Evolutionary conservation across 1,140 invertebrate genomes (phyloP).

Genomic region (Atta colombica): DNA sequence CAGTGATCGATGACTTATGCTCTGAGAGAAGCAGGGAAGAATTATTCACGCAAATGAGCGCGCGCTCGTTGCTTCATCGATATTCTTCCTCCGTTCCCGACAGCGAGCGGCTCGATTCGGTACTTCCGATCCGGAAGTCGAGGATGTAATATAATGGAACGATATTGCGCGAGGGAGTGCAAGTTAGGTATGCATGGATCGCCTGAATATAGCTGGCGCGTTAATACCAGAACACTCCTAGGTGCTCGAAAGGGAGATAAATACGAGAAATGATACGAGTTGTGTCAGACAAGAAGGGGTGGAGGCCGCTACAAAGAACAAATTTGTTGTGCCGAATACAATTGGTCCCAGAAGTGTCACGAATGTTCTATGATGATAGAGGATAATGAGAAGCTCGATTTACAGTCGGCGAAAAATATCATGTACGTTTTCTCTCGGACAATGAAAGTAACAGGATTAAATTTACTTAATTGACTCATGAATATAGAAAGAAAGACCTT

Average conservation of each 20-base stretch:
- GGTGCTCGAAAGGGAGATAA: slow-evolving; percentile 41
- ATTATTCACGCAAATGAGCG: slow-evolving; percentile 47
- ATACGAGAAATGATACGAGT: slow-evolving; percentile 57
- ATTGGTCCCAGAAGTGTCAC: slow-evolving; percentile 69
- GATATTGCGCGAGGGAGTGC: slow-evolving; percentile 47
- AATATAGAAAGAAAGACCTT: neutral
- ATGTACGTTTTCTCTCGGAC: neutral
- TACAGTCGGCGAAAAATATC: slow-evolving; percentile 55
- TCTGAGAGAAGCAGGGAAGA: neutral
- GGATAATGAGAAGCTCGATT: slow-evolving; percentile 59
- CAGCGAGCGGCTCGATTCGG: slow-evolving; percentile 37
- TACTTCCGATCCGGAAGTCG: slow-evolving; percentile 62
- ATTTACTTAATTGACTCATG: slow-evolving; percentile 15
- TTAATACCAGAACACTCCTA: slow-evolving; percentile 80
- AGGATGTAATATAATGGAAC: slow-evolving; percentile 57
- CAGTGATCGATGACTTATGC: slow-evolving; percentile 26
- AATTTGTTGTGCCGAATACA: slow-evolving; percentile 67
- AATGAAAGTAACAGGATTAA: slow-evolving; percentile 31
- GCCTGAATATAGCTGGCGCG: slow-evolving; percentile 79
- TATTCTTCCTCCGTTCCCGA: slow-evolving; percentile 48
- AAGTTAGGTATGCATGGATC: slow-evolving; percentile 81
- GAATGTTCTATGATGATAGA: slow-evolving; percentile 58
- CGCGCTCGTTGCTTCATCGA: slow-evolving; percentile 38
- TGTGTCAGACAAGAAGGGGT: slow-evolving; percentile 47
- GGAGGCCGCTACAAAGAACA: slow-evolving; percentile 42